phyloP scores from a whole-genome alignment of 2,888 invertebrate species.

The Rhamphomyia laevipes region DNA sequence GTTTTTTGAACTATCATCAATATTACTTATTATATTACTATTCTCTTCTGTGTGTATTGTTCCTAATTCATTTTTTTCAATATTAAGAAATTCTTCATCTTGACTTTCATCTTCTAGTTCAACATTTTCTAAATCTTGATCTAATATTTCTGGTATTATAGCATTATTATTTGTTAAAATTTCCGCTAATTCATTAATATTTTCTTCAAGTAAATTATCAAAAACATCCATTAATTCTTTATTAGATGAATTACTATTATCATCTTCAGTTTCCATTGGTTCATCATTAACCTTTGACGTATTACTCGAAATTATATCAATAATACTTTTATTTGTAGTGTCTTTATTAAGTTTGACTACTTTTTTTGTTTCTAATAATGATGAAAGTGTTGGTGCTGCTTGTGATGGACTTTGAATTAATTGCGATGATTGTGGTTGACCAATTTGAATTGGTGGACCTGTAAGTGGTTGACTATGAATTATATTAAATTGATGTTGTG shows the following conservation, averaged over 20 bases:
- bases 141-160: slow-evolving; percentile 27
- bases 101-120: slow-evolving; percentile 21
- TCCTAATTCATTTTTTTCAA: slow-evolving; percentile 18
- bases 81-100: slow-evolving; percentile 21
- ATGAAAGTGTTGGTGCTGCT: slow-evolving; percentile 62
- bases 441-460: slow-evolving; percentile 25
- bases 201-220: slow-evolving; percentile 29
- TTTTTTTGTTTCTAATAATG: slow-evolving; percentile 50
- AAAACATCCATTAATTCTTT: slow-evolving; percentile 33
- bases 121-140: slow-evolving; percentile 31
- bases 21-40: slow-evolving; percentile 8
- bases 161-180: slow-evolving; percentile 25
- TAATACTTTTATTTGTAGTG: not conserved
- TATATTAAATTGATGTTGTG: slow-evolving; percentile 21
- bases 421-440: slow-evolving; percentile 11
- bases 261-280: slow-evolving; percentile 21
- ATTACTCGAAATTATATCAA: slow-evolving; percentile 3
- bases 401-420: slow-evolving; percentile 48
- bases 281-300: slow-evolving; percentile 17
- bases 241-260: slow-evolving; percentile 14
- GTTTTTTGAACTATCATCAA: slow-evolving; percentile 10
- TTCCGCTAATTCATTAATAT: slow-evolving; percentile 29
- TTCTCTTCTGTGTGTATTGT: slow-evolving; percentile 16
- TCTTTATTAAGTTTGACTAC: not conserved
- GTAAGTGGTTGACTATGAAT: slow-evolving; percentile 30